phyloP scores from a whole-genome alignment of 1,140 invertebrate species.

The Amphibalanus amphitrite region DNA sequence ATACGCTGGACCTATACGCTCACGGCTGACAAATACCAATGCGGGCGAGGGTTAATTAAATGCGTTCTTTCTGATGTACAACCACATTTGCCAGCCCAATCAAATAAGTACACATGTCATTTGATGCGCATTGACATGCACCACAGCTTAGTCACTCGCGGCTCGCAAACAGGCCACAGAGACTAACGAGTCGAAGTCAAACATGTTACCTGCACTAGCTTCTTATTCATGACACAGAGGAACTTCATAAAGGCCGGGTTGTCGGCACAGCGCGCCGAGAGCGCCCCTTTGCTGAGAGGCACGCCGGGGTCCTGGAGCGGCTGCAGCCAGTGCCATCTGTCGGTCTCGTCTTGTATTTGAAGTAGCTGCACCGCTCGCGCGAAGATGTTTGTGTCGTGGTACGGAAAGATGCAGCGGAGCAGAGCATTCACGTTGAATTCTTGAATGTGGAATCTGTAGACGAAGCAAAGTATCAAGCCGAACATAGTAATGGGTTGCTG shows the following conservation, averaged over 20 bases:
- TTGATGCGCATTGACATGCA: too few species aligned
- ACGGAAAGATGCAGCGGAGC: conserved; percentile 63
- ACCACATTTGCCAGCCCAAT: too few species aligned
- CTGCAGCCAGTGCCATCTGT: conserved; percentile 60
- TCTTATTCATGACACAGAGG: conserved; percentile 45
- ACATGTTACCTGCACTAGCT: conserved; percentile 45
- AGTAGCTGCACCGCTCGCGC: conserved; percentile 59
- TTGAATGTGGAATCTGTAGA: conserved; percentile 59
- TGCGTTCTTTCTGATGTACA: too few species aligned
- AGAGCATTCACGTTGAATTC: conserved; percentile 66
- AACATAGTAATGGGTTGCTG: too few species aligned
- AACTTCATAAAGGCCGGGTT: conserved; percentile 52
- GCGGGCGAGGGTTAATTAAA: too few species aligned
- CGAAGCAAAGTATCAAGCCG: too few species aligned
- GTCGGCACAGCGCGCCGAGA: conserved; percentile 49
- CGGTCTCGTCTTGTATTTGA: conserved; percentile 32
- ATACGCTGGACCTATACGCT: too few species aligned
- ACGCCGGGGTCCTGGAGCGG: conserved; percentile 51
- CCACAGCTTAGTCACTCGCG: too few species aligned
- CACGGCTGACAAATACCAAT: too few species aligned
- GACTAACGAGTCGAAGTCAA: too few species aligned
- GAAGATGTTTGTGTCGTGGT: conserved; percentile 80
- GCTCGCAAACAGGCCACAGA: too few species aligned
- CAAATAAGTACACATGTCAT: too few species aligned
- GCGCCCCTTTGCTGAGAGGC: conserved; percentile 44